Evolutionary conservation across 1,140 invertebrate species (phyloP).

Genomic region (Apis florea): DNA sequence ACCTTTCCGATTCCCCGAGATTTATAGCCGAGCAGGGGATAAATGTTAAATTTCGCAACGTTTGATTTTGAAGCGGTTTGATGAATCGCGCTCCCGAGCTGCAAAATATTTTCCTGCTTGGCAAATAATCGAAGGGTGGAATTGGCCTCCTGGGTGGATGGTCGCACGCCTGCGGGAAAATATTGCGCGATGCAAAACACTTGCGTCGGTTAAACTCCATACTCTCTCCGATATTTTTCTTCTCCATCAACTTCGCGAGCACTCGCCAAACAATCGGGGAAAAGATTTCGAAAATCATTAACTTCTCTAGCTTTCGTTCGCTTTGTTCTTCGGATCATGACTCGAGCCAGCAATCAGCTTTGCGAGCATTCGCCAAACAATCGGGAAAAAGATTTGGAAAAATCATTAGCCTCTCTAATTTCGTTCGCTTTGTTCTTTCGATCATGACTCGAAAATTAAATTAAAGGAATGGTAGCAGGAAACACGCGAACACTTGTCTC

Average conservation of each 20-base stretch:
- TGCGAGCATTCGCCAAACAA: too few species aligned
- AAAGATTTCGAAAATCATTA: too few species aligned
- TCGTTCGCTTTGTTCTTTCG: neutral
- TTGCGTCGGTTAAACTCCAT: neutral
- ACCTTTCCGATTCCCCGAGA: constrained; percentile 42
- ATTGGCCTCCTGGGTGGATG: constrained; percentile 7
- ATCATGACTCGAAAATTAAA: neutral
- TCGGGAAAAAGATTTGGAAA: too few species aligned
- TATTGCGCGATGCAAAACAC: neutral
- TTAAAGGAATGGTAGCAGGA: neutral
- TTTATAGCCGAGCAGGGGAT: constrained; percentile 56
- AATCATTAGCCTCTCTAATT: too few species aligned
- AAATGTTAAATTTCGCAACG: constrained; percentile 59
- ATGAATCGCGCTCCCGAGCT: constrained; percentile 29
- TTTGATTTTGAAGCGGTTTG: constrained; percentile 54
- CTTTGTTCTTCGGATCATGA: neutral
- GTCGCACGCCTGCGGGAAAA: neutral
- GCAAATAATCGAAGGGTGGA: constrained; percentile 36
- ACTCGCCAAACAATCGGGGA: neutral
- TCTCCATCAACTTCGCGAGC: neutral
- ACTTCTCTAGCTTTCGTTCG: too few species aligned
- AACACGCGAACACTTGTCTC: too few species aligned
- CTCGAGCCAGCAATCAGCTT: too few species aligned
- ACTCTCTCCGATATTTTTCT: neutral
- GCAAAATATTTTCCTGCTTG: constrained; percentile 35